Base-by-base conservation (phyloP, 2,113 vertebrate species). In the Phrynosoma blainvillii region DNA sequence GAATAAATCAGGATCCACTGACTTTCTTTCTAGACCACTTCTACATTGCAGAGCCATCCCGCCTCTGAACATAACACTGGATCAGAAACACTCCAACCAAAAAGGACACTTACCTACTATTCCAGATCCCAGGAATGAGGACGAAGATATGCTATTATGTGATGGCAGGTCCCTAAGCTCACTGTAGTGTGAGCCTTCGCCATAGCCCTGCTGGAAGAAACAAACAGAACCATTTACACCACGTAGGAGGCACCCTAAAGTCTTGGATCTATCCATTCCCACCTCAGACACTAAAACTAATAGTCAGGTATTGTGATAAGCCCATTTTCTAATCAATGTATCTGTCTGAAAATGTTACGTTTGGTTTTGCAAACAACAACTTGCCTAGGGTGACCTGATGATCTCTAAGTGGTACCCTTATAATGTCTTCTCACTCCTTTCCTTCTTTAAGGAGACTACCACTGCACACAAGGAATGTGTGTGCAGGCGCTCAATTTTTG, bases 51-150 rank as follows among this genome's bases (percentile, higher is more conserved):
- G 54, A 66, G 36, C 0, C 23, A 8, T 66, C 36, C 14, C 36
- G 59, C 59, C 2, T 6, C 9, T 32, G 25, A 23, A 5, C 11
- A 65, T 16, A 2, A 10, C 14, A 18, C 14, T 3, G 11, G 36
- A 12, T 30, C 2, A 65, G 54, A 62, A 47, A 52, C 62, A 12
- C 30, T 68, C 32, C 2, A 32, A 27, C 54, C 14, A 30, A 14
- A 14, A 13, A 25, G 0, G 42, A 65, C 68, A 94, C 98, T 95
- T 94, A 99, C 99, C 98, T 93, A 97, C 96, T 1, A 99, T 97
- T 79, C 98, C 98, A 1, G 98, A 96, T 89, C 97, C 98, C 94
- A 99, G 97, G 95, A 99, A 99, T 0, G 98, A 94, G 1, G 98
- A 96, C 0, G 98, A 97, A 90, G 97, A 93, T 20, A 98, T 91